phyloP scores from a whole-genome alignment of 1,140 invertebrate species.

The Olivierus martensii region DNA sequence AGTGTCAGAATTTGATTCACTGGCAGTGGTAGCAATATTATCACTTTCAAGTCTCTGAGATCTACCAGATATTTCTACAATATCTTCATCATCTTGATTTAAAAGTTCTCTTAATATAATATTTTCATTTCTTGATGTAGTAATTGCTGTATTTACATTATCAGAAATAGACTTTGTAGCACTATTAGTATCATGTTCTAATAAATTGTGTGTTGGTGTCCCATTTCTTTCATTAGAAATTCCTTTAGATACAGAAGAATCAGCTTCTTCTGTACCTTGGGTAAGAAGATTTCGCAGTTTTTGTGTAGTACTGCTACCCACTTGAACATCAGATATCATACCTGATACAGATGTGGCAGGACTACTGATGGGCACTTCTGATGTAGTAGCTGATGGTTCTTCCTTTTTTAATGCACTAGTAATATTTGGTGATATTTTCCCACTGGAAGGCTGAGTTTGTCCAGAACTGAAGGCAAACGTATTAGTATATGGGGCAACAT shows the following conservation, averaged over 20 bases:
- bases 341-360: too few species aligned
- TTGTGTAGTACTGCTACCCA: conserved; percentile 6
- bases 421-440: conserved; percentile 4
- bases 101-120: conserved; percentile 19
- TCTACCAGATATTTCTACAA: neutral
- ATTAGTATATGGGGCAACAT: conserved; percentile 34
- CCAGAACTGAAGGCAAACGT: conserved; percentile 43
- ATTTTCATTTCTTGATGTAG: conserved; percentile 9
- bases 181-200: too few species aligned
- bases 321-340: too few species aligned
- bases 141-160: too few species aligned
- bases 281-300: conserved; percentile 23
- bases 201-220: too few species aligned
- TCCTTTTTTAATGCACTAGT: too few species aligned
- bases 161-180: too few species aligned
- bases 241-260: conserved; percentile 13
- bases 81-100: conserved; percentile 17
- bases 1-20: neutral
- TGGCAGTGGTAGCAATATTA: neutral
- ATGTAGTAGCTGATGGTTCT: neutral
- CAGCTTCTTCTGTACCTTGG: conserved; percentile 14
- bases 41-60: neutral
- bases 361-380: too few species aligned
- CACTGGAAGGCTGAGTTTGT: conserved; percentile 16
- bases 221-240: too few species aligned